These are phyloP conservation scores for Leptodactylus fallax DNA, from an alignment of 2,797 vertebrate species.

Conservation along the genomic window DNA sequence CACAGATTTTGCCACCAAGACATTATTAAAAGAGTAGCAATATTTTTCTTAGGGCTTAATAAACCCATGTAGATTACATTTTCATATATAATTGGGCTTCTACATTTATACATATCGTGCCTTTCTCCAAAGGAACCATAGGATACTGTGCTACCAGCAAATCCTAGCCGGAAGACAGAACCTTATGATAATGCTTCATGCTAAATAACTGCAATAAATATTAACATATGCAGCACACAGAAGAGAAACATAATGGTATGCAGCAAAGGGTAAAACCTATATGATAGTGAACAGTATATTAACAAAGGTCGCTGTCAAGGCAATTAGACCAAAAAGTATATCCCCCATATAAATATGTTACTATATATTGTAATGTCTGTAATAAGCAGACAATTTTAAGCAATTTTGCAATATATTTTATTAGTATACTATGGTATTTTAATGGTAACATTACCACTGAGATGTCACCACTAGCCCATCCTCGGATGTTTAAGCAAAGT, in stretches of 20 bases:
- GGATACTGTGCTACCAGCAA: not conserved
- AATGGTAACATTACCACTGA: no score
- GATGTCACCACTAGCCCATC: no score
- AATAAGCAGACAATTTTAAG: no score
- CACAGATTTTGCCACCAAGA: constrained; percentile 24
- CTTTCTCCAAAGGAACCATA: not conserved
- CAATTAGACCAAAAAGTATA: no score
- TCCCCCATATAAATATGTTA: no score
- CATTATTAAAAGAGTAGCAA: constrained; percentile 13
- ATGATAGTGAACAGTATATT: not conserved
- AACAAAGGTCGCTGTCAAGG: not conserved
- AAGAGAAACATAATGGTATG: not conserved
- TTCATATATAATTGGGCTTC: constrained; percentile 5
- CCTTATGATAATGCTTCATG: not conserved
- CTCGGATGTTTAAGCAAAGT: no score
- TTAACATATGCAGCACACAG: not conserved
- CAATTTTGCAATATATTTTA: no score
- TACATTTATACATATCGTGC: not conserved
- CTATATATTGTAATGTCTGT: no score
- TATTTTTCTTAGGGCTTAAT: constrained; percentile 12
- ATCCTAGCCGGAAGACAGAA: not conserved
- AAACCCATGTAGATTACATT: constrained; percentile 5
- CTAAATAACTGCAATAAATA: not conserved
- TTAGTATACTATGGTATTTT: no score
- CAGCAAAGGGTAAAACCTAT: not conserved